Base-by-base conservation (phyloP, 2,797 vertebrate species). In the Strix occidentalis region DNA sequence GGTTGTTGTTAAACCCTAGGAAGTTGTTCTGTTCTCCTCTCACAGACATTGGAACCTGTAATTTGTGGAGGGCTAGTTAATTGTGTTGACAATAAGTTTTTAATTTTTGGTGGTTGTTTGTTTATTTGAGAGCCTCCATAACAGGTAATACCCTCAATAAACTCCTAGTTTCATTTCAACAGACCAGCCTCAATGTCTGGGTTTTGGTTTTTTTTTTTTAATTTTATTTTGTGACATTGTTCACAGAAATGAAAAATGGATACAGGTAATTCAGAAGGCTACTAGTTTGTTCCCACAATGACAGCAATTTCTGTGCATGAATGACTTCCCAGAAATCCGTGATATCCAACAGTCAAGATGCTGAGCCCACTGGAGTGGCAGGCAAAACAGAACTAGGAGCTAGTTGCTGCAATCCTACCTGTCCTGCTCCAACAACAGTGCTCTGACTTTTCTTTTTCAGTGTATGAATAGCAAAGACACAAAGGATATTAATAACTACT, bases 361-460 rank as follows among this genome's bases (percentile, higher is more conserved):
- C 5, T 53, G n/a, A 61, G 3, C 16, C 53, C 15, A 37, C 3
- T 56, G 18, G 28, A 89, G 20, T 15, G 10, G 11, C 17, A 83
- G 14, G 6, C 13, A 76, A 58, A 83, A 61, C 21, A 76, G 9
- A 66, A 31, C 2, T 17, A 54, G 17, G 9, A 46, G 13, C 11
- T 25, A 26, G 7, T 3, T 56, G 16, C 10, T 64, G 24, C 10
- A 25, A n/a, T 48, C 17, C 18, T 65, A 18, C 23, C 8, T 53
- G 4, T 28, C 17, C 18, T 81, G 10, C 20, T 56, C 20, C n/a
- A 53, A 20, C 16, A 66, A 11, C 21, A 53, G 9, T 39, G 29
- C 13, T 11, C 0, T 41, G 0, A 72, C 5, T 35, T 56, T 21
- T 35, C 5, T 12, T 28, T 64, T 68, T 81, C 10, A 46, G 1